A percentile compares a stretch with the other conserved stretches of the same genome.
phyloP scores from a whole-genome alignment of 2,113 vertebrate species.

The Siphamia tubifer region DNA sequence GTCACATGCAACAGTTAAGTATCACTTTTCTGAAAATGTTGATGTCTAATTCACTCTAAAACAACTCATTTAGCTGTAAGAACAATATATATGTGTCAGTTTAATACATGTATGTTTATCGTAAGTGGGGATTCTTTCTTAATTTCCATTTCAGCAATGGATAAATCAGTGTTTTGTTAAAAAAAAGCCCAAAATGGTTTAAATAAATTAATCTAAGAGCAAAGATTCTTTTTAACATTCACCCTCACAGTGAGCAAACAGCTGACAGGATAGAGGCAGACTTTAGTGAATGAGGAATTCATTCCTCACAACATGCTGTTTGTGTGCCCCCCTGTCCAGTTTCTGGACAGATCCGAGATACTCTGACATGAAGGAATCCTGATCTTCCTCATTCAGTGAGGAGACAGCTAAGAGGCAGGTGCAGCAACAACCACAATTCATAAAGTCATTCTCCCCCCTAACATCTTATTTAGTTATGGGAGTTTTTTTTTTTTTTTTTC shows the following conservation, averaged over 20 bases:
- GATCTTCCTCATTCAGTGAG: background rate
- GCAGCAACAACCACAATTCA: background rate
- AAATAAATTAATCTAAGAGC: background rate
- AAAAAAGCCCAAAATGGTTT: background rate
- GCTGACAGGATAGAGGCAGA: background rate
- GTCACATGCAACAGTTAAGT: background rate
- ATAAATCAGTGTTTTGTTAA: background rate
- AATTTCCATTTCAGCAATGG: background rate
- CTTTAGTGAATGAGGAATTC: background rate
- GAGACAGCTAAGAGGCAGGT: constrained; percentile 50
- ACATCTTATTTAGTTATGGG: background rate
- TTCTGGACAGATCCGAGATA: constrained; percentile 9
- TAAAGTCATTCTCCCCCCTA: background rate
- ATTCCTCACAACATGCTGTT: background rate
- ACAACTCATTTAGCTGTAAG: background rate
- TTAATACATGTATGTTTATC: background rate
- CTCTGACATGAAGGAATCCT: constrained; percentile 8
- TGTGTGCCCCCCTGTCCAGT: background rate
- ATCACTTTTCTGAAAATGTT: background rate
- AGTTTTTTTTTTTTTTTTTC: too few species aligned
- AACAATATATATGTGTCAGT: background rate
- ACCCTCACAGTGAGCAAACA: background rate
- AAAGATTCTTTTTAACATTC: background rate
- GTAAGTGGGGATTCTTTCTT: background rate
- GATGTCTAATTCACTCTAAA: background rate